These are phyloP conservation scores for Atractosteus spatula DNA, from an alignment of 2,113 vertebrate species.

Conservation along the genomic window DNA sequence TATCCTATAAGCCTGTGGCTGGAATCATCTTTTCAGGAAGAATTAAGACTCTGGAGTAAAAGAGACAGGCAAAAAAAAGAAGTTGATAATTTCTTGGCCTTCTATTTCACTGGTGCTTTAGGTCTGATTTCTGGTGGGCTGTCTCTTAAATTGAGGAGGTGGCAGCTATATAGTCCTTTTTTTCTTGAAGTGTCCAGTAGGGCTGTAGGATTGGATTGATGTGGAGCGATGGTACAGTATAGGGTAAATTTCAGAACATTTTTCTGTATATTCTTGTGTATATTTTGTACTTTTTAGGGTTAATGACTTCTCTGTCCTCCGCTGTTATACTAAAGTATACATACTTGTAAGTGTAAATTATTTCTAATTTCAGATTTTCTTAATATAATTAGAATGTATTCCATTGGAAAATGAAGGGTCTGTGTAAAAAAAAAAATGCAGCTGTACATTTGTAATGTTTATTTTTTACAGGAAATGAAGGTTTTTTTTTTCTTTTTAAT, in stretches of 20 bases:
- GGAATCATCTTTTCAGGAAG: conserved; percentile 27
- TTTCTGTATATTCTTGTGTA: conserved; percentile 25
- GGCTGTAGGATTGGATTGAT: background rate
- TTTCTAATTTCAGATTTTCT: conserved; percentile 17
- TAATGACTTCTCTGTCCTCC: conserved; percentile 16
- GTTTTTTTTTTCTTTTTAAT: background rate
- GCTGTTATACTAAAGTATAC: background rate
- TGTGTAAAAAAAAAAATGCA: conserved; percentile 10
- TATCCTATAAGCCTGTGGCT: conserved; percentile 67
- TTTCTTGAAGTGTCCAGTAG: background rate
- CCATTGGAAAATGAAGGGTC: conserved; percentile 12
- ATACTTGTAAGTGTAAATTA: conserved; percentile 13
- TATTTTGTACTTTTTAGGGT: conserved; percentile 25
- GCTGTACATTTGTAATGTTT: conserved; percentile 2
- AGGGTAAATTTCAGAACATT: conserved; percentile 2
- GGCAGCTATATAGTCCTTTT: background rate
- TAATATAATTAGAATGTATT: conserved; percentile 22
- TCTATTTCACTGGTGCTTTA: conserved; percentile 14
- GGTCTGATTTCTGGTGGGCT: conserved; percentile 9
- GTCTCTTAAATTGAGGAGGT: background rate
- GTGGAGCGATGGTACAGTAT: background rate
- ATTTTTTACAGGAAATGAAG: conserved; percentile 5
- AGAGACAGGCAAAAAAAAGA: conserved; percentile 5
- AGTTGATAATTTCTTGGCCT: conserved; percentile 9
- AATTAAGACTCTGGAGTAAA: conserved; percentile 11